Conservation (phyloP, 1,140 invertebrate species). For the Drosophila seguyi region DNA sequence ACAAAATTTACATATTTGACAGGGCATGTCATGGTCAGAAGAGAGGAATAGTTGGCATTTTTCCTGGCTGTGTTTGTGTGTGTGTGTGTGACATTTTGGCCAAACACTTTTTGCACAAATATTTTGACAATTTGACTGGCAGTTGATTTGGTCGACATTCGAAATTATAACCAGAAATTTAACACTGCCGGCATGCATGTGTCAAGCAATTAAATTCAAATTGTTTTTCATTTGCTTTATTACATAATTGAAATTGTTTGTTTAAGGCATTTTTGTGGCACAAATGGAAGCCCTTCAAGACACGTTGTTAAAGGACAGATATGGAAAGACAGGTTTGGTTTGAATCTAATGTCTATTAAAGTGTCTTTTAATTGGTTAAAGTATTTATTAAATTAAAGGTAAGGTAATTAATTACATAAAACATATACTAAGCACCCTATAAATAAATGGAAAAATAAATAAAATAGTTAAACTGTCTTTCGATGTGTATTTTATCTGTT, state of each 20-base stretch:
- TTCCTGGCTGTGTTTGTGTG: slow-evolving; percentile 24
- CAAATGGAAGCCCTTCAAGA: background rate
- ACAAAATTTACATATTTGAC: slow-evolving; percentile 70
- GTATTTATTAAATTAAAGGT: background rate
- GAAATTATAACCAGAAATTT: slow-evolving; percentile 44
- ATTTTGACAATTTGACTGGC: slow-evolving; percentile 57
- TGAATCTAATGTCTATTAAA: background rate
- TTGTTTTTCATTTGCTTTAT: slow-evolving; percentile 37
- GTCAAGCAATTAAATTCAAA: slow-evolving; percentile 46
- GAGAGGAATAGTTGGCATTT: slow-evolving; percentile 52
- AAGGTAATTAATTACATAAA: background rate
- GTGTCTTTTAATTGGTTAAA: background rate
- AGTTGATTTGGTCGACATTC: slow-evolving; percentile 24
- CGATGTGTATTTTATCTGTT: background rate
- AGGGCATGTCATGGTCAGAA: slow-evolving; percentile 47
- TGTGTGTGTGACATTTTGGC: slow-evolving; percentile 55
- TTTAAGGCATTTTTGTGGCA: background rate
- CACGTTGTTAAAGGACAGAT: background rate
- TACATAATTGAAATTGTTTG: slow-evolving; percentile 30
- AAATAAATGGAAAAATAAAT: background rate
- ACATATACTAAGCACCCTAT: background rate
- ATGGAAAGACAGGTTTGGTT: too few relatives aligned
- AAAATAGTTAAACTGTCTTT: background rate
- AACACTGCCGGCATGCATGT: slow-evolving; percentile 17
- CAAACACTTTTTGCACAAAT: slow-evolving; percentile 44